Conservation (phyloP, 2,888 invertebrate species). For the Chromoteleia sp. region DNA sequence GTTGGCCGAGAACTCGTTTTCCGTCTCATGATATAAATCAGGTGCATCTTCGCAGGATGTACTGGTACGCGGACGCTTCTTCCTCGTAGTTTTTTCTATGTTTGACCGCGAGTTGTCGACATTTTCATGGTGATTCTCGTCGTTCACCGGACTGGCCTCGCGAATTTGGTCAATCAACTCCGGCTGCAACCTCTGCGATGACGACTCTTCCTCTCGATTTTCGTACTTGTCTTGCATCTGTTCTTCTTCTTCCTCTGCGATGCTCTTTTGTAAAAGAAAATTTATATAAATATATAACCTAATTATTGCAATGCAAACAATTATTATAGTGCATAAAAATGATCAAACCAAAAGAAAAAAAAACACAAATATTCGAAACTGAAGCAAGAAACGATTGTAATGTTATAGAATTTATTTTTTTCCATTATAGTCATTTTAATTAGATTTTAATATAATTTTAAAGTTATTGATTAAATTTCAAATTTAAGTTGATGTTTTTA, state of each 20-base stretch:
- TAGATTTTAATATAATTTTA: too few species aligned
- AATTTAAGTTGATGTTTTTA: not conserved
- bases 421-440: too few species aligned
- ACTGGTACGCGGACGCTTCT: slow-evolving; percentile 49
- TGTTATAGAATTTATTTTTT: too few species aligned
- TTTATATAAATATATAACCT: not conserved
- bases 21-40: slow-evolving; percentile 35
- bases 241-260: slow-evolving; percentile 7
- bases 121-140: slow-evolving; percentile 77
- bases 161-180: slow-evolving; percentile 55
- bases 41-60: slow-evolving; percentile 48
- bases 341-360: too few species aligned
- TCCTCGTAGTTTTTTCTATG: slow-evolving; percentile 19
- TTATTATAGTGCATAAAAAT: too few species aligned
- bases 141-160: slow-evolving; percentile 75
- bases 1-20: slow-evolving; percentile 39
- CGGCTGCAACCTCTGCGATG: slow-evolving; percentile 20
- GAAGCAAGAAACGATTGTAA: too few species aligned
- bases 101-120: slow-evolving; percentile 20
- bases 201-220: not conserved
- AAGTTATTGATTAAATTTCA: not conserved
- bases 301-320: too few species aligned
- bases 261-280: not conserved
- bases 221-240: not conserved
- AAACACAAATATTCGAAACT: too few species aligned